These are phyloP conservation scores for Agapostemon virescens DNA, from an alignment of 2,888 invertebrate species.

Conservation along the genomic window DNA sequence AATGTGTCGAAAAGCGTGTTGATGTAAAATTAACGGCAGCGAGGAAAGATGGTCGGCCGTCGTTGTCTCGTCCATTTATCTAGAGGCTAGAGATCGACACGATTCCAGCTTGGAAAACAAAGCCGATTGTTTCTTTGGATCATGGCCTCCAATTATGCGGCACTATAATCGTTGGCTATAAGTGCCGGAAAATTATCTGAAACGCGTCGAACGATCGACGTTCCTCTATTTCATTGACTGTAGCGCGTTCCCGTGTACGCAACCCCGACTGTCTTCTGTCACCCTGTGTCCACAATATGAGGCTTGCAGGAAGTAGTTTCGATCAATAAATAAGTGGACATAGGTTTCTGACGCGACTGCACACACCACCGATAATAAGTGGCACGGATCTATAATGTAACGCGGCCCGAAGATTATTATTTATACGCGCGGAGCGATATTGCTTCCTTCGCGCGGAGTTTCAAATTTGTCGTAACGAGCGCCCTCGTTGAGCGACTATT, in stretches of 20 bases:
- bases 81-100: background rate
- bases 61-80: constrained; percentile 17
- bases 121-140: background rate
- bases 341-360: background rate
- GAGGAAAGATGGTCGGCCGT: constrained; percentile 21
- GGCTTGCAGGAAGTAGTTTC: constrained; percentile 3
- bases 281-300: background rate
- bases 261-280: too few species aligned
- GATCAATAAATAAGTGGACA: constrained; percentile 21
- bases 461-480: background rate
- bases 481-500: background rate
- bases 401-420: background rate
- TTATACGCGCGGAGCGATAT: background rate
- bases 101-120: constrained; percentile 12
- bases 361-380: background rate
- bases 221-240: constrained; percentile 12
- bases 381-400: background rate
- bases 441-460: too few species aligned
- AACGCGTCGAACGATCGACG: background rate
- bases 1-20: constrained; percentile 54
- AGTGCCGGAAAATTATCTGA: background rate
- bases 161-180: background rate
- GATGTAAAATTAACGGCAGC: constrained; percentile 55
- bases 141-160: background rate
- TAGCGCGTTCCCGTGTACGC: background rate